A percentile compares a stretch with the other conserved stretches of the same genome.
These are phyloP conservation scores for Drosophila fungiperda DNA, from an alignment of 2,888 invertebrate genomes.

Conservation along the genomic window DNA sequence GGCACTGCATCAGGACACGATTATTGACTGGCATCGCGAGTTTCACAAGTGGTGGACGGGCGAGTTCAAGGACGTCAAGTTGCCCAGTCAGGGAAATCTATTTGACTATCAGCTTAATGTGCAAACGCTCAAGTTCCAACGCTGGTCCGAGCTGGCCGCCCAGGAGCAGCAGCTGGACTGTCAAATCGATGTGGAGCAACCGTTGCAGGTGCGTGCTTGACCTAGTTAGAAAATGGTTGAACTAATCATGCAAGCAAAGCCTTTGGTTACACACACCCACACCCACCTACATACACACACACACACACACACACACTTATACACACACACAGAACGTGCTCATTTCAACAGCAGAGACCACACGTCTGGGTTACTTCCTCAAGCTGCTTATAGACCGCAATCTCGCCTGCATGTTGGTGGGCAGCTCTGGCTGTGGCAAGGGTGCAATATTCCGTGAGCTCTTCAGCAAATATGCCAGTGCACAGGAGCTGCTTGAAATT, in stretches of 20 bases:
- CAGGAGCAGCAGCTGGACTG: slow-evolving; percentile 88
- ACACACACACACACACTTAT: neutral
- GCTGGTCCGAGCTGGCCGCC: slow-evolving; percentile 91
- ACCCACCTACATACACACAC: neutral
- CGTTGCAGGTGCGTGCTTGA: slow-evolving; percentile 89
- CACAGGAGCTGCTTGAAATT: slow-evolving; percentile 86
- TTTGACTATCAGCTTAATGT: slow-evolving; percentile 96
- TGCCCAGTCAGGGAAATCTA: slow-evolving; percentile 92
- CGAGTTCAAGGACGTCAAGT: slow-evolving; percentile 96
- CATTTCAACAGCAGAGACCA: slow-evolving; percentile 96
- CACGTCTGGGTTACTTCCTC: slow-evolving; percentile 94
- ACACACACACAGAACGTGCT: slow-evolving; percentile 88
- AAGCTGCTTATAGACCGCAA: slow-evolving; percentile 91
- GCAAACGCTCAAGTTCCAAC: slow-evolving; percentile 92
- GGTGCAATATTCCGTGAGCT: slow-evolving; percentile 93
- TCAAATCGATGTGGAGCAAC: slow-evolving; percentile 91
- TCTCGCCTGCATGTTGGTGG: slow-evolving; percentile 96
- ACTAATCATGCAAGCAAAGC: slow-evolving; percentile 58
- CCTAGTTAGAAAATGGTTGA: slow-evolving; percentile 34
- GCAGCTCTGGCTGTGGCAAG: slow-evolving; percentile 96
- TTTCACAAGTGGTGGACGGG: slow-evolving; percentile 98
- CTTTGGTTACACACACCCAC: slow-evolving; percentile 25
- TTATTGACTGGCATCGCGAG: slow-evolving; percentile 96
- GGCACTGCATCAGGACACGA: slow-evolving; percentile 94
- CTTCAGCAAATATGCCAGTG: slow-evolving; percentile 84